Evolutionary conservation across 2,888 invertebrate species (phyloP).

Genomic region (Chrysopilus asiliformis): DNA sequence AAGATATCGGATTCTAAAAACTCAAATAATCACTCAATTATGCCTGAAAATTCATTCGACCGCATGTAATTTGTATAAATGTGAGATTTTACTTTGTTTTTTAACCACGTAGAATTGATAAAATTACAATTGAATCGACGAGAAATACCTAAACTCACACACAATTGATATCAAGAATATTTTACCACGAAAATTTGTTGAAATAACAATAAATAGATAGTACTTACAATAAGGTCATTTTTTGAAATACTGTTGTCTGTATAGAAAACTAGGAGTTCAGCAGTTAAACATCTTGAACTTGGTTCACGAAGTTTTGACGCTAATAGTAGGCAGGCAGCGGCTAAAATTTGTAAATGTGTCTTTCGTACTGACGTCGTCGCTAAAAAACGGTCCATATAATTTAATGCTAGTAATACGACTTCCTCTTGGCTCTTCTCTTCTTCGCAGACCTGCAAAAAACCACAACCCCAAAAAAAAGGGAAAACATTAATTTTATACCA

Average conservation of each 20-base stretch:
- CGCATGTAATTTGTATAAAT: no score
- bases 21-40: no score
- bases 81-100: no score
- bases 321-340: constrained; percentile 80
- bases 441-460: constrained; percentile 70
- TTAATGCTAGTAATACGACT: constrained; percentile 84
- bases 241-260: constrained; percentile 86
- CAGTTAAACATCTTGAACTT: constrained; percentile 54
- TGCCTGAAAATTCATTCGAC: no score
- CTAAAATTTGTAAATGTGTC: constrained; percentile 80
- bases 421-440: constrained; percentile 87
- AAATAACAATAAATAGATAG: background rate
- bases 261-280: constrained; percentile 76
- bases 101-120: no score
- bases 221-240: constrained; percentile 78
- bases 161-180: constrained; percentile 1
- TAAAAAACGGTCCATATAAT: constrained; percentile 87
- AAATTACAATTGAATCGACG: no score
- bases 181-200: background rate
- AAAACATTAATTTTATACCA: no score
- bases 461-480: constrained; percentile 4
- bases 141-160: background rate
- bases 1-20: no score
- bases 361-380: constrained; percentile 69
- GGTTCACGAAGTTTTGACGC: constrained; percentile 90